Percentiles rank a stretch among this genome's conserved stretches.
These are phyloP conservation scores for Boloria selene DNA, from an alignment of 2,888 invertebrate species.

Conservation along the genomic window DNA sequence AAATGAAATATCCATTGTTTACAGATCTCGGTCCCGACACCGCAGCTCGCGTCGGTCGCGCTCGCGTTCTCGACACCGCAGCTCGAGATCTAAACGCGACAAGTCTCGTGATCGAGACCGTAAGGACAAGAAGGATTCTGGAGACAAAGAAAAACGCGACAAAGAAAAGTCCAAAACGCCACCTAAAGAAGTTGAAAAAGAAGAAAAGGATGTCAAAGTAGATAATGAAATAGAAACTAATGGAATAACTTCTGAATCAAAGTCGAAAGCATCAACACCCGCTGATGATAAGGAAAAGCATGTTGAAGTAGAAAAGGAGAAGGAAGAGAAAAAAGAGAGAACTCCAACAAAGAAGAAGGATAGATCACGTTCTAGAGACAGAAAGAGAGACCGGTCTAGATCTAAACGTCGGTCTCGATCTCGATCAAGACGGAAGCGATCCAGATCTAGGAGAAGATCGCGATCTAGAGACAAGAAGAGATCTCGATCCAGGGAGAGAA, in stretches of 20 bases:
- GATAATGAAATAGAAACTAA: constrained; percentile 60
- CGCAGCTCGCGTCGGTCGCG: constrained; percentile 82
- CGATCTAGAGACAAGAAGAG: constrained; percentile 69
- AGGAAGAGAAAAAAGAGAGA: constrained; percentile 56
- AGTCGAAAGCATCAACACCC: constrained; percentile 63
- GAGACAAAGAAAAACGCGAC: constrained; percentile 57
- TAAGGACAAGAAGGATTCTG: constrained; percentile 57
- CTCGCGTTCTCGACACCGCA: constrained; percentile 79
- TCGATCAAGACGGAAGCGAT: constrained; percentile 74
- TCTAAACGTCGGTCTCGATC: constrained; percentile 85
- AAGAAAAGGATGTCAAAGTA: constrained; percentile 58
- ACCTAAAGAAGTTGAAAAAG: constrained; percentile 57
- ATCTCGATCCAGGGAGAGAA: constrained; percentile 77
- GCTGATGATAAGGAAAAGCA: constrained; percentile 57
- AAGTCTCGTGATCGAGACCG: constrained; percentile 65
- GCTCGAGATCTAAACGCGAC: constrained; percentile 78
- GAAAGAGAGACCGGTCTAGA: constrained; percentile 77
- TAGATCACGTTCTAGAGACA: constrained; percentile 71
- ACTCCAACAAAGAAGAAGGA: constrained; percentile 74
- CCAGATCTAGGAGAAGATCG: constrained; percentile 71
- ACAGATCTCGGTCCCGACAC: constrained; percentile 80
- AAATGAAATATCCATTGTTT: constrained; percentile 27
- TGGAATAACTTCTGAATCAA: constrained; percentile 56
- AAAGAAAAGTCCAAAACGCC: constrained; percentile 68
- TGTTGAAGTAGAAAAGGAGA: constrained; percentile 35